Conservation (phyloP, 2,113 vertebrate species). For the Notarius lentiginosus region DNA sequence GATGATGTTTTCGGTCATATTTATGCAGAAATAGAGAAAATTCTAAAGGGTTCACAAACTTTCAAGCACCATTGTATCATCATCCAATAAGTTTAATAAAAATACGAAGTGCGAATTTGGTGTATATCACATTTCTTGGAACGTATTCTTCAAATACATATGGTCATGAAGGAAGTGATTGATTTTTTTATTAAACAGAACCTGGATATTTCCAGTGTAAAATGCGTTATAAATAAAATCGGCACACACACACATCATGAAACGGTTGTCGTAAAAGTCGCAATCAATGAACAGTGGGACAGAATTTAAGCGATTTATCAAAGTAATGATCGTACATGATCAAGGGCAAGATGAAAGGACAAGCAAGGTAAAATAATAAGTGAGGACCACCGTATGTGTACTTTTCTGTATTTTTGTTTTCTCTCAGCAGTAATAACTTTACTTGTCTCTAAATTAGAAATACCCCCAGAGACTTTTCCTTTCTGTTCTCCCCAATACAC, state of each 20-base stretch:
- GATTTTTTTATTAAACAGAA: not conserved
- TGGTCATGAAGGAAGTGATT: not conserved
- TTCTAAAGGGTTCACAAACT: no score
- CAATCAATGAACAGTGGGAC: slow-evolving; percentile 47
- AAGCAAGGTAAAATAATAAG: slow-evolving; percentile 51
- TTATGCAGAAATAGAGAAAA: no score
- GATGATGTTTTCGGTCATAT: no score
- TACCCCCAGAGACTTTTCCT: slow-evolving; percentile 40
- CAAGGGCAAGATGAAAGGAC: slow-evolving; percentile 50
- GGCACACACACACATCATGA: slow-evolving; percentile 20
- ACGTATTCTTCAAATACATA: not conserved
- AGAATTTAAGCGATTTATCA: slow-evolving; percentile 54
- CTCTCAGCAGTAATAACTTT: slow-evolving; percentile 26
- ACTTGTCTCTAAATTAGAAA: slow-evolving; percentile 55
- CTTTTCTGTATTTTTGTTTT: slow-evolving; percentile 40
- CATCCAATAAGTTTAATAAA: not conserved
- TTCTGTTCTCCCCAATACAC: slow-evolving; percentile 11
- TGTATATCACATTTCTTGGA: not conserved
- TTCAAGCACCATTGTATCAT: no score
- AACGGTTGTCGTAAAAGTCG: slow-evolving; percentile 41
- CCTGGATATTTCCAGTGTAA: not conserved
- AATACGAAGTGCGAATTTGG: not conserved
- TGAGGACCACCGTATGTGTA: slow-evolving; percentile 37
- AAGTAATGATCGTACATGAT: slow-evolving; percentile 48
- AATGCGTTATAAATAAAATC: not conserved